Percentiles rank a stretch among this genome's conserved stretches.
Evolutionary conservation across 2,888 invertebrate species (phyloP).

Genomic region (Dryococelus australis): DNA sequence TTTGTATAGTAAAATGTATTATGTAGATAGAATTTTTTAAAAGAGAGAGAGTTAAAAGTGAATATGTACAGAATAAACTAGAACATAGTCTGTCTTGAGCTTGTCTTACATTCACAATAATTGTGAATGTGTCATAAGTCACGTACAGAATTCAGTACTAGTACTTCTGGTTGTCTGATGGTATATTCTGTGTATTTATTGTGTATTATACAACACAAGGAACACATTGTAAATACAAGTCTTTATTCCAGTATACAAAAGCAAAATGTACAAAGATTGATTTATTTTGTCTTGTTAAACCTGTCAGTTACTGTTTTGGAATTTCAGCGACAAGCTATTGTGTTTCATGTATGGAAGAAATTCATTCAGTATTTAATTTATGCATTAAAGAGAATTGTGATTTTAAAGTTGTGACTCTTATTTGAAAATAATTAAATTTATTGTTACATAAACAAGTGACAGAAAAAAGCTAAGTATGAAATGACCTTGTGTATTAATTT

Average conservation of each 20-base stretch:
- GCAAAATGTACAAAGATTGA: background rate
- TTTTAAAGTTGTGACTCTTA: slow-evolving; percentile 2
- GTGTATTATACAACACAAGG: background rate
- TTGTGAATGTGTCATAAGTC: background rate
- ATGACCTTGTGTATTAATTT: background rate
- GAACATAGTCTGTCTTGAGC: background rate
- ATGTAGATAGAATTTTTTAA: slow-evolving; percentile 25
- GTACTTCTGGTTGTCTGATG: slow-evolving; percentile 7
- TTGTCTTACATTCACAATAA: slow-evolving; percentile 1
- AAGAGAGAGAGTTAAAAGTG: slow-evolving; percentile 20
- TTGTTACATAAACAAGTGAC: background rate
- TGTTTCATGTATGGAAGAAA: slow-evolving; percentile 8
- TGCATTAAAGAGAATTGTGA: background rate
- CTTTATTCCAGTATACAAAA: background rate
- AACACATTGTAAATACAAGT: slow-evolving; percentile 9
- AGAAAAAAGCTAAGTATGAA: background rate
- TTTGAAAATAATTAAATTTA: background rate
- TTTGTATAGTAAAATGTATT: slow-evolving; percentile 25
- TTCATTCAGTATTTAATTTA: background rate
- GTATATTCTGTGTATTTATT: slow-evolving; percentile 1
- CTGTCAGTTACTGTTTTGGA: background rate
- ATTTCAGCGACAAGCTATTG: background rate
- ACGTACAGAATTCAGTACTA: slow-evolving; percentile 16
- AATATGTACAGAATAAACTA: slow-evolving; percentile 13
- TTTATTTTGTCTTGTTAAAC: slow-evolving; percentile 7